A percentile compares a stretch with the other conserved stretches of the same genome.
Conservation (phyloP, 2,797 vertebrate genomes). For the Buphagus erythrorhynchus region DNA sequence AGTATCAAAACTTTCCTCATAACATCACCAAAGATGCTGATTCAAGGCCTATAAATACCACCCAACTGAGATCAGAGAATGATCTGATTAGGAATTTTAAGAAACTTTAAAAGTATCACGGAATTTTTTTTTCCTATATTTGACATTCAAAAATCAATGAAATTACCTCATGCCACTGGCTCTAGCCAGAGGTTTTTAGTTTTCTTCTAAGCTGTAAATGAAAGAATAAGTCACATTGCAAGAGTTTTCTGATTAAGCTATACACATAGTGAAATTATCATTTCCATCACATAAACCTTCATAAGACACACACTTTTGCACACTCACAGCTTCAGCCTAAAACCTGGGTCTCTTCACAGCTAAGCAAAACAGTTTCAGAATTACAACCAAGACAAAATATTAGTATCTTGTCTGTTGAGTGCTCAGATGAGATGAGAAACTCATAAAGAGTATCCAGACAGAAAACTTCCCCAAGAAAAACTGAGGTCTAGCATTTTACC, state of each 20-base stretch:
- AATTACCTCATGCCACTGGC: neutral
- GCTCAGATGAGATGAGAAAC: neutral
- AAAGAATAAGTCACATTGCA: neutral
- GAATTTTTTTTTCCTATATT: neutral
- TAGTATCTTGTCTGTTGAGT: neutral
- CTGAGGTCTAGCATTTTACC: neutral
- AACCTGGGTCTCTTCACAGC: neutral
- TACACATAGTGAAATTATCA: neutral
- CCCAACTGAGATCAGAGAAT: neutral
- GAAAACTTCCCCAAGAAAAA: neutral
- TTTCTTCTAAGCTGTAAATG: neutral
- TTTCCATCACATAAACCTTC: neutral
- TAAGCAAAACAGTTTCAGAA: neutral
- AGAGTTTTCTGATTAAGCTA: neutral
- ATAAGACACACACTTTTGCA: neutral
- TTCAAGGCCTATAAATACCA: neutral
- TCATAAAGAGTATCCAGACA: neutral
- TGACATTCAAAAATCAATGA: neutral
- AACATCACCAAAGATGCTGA: neutral
- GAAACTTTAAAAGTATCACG: neutral
- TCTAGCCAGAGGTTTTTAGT: neutral
- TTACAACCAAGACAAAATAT: neutral
- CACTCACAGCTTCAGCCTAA: neutral
- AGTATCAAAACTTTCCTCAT: neutral
- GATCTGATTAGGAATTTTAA: neutral